Conservation (phyloP, 2,797 vertebrate genomes). For the Enteromius treurensis region DNA sequence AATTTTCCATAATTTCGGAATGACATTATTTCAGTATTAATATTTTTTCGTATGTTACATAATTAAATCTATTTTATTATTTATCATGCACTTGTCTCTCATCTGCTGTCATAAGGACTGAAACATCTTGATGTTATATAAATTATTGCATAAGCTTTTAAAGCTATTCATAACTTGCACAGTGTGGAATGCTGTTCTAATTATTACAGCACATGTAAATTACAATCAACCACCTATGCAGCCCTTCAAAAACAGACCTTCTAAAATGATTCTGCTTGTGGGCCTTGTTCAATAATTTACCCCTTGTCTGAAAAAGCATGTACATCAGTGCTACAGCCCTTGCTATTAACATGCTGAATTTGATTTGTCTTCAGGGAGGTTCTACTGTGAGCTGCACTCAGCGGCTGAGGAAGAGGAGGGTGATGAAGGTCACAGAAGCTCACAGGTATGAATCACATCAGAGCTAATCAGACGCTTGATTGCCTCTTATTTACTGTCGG, state of each 20-base stretch:
- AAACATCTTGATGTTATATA: conserved; percentile 11
- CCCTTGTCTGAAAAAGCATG: conserved; percentile 62
- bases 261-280: neutral
- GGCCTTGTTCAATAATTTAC: conserved; percentile 60
- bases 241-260: neutral
- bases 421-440: conserved; percentile 41
- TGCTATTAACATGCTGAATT: conserved; percentile 25
- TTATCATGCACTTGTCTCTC: neutral
- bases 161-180: conserved; percentile 14
- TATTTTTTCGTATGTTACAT: neutral
- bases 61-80: conserved; percentile 1
- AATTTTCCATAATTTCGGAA: neutral
- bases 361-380: conserved; percentile 72
- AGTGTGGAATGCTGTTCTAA: neutral
- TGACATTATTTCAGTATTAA: neutral
- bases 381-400: conserved; percentile 81
- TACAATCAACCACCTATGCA: neutral
- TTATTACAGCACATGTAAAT: conserved; percentile 1
- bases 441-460: conserved; percentile 53
- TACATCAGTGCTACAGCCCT: neutral
- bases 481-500: conserved; percentile 3
- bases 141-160: conserved; percentile 20
- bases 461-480: conserved; percentile 31
- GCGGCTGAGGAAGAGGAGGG: conserved; percentile 60
- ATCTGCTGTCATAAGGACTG: neutral